phyloP scores from a whole-genome alignment of 1,140 invertebrate species.

The Semibalanus balanoides region DNA sequence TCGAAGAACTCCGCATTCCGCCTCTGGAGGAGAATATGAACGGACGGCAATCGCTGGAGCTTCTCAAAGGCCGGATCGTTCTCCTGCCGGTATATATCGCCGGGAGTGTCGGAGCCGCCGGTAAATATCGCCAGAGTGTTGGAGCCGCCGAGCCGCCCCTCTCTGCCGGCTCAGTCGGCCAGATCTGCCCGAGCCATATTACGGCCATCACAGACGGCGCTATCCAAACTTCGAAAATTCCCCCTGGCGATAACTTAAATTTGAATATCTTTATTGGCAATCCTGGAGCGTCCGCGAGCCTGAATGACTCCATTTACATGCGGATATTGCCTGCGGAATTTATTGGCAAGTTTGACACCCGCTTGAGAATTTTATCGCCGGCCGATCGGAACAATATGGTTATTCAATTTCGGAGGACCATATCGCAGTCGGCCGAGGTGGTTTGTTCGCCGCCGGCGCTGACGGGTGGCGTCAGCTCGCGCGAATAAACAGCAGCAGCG shows the following conservation, averaged over 20 bases:
- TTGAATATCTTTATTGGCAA: slow-evolving; percentile 2
- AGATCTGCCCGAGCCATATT: too few relatives aligned
- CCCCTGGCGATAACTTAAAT: background rate
- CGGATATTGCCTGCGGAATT: background rate
- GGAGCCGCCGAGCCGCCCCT: too few relatives aligned
- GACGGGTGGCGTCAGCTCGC: background rate
- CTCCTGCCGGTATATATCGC: too few relatives aligned
- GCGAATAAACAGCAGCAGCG: too few relatives aligned
- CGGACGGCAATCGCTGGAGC: too few relatives aligned
- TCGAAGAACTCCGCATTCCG: too few relatives aligned
- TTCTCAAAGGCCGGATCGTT: too few relatives aligned
- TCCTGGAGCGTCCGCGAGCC: background rate
- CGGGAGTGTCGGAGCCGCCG: too few relatives aligned
- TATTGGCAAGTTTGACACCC: slow-evolving; percentile 1
- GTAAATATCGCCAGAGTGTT: too few relatives aligned
- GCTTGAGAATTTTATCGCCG: background rate
- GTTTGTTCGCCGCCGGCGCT: background rate
- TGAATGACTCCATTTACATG: slow-evolving; percentile 2
- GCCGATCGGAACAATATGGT: background rate
- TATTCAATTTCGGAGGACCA: background rate
- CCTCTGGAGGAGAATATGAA: too few relatives aligned
- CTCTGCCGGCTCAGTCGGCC: too few relatives aligned
- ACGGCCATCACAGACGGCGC: background rate
- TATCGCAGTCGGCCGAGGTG: background rate
- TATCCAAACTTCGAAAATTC: background rate